These are phyloP conservation scores for Pluvialis apricaria DNA, from an alignment of 2,113 vertebrate species.

Conservation along the genomic window DNA sequence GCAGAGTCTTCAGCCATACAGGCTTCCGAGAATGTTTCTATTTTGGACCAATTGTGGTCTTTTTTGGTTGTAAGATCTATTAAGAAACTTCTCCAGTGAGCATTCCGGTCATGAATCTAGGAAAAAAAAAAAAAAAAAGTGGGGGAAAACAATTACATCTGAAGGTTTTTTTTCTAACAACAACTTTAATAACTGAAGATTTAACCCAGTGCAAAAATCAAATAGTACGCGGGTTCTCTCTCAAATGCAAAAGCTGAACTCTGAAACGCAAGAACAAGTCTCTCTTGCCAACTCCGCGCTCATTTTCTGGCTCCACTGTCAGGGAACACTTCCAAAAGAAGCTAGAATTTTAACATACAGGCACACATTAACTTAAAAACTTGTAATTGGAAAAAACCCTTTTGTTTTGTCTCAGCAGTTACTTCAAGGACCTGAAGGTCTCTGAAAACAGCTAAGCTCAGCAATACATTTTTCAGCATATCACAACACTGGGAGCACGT, in stretches of 20 bases:
- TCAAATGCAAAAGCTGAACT: not conserved
- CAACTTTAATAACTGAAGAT: not conserved
- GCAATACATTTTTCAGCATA: not conserved
- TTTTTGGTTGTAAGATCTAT: constrained; percentile 69
- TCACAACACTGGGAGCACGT: accelerated
- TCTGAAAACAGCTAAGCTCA: not conserved
- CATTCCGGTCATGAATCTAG: constrained; percentile 66
- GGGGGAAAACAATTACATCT: not conserved
- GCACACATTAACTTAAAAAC: not conserved
- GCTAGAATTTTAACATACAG: not conserved
- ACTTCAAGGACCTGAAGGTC: not conserved
- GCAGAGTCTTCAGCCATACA: not conserved
- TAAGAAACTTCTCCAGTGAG: constrained; percentile 69
- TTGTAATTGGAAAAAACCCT: not conserved
- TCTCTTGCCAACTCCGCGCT: not conserved
- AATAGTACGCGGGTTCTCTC: not conserved
- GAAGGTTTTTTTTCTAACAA: not conserved
- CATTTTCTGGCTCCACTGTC: not conserved
- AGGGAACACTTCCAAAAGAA: not conserved
- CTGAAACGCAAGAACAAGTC: not conserved
- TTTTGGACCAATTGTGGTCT: constrained; percentile 71
- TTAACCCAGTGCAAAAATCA: not conserved
- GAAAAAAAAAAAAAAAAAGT: not conserved
- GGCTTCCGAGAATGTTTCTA: not conserved
- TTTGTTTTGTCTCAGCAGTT: not conserved